Percentiles rank a stretch among this genome's conserved stretches.
phyloP scores from a whole-genome alignment of 2,888 invertebrate species.

The Parnassius smintheus region DNA sequence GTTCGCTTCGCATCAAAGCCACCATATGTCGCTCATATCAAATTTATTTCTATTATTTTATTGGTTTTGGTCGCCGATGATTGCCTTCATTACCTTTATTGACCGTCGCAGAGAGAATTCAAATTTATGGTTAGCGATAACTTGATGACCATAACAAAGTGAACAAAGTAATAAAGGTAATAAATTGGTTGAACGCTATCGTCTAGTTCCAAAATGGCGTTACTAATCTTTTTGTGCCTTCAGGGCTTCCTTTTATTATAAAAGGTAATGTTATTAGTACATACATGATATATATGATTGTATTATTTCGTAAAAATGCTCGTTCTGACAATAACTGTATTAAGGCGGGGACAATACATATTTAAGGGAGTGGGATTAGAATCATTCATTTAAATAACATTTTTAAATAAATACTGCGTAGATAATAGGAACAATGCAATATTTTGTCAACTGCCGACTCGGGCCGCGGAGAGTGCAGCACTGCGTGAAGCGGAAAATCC shows the following conservation, averaged over 20 bases:
- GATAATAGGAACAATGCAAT: slow-evolving; percentile 81
- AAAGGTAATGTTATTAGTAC: slow-evolving; percentile 3
- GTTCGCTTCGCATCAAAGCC: slow-evolving; percentile 73
- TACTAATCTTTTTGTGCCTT: slow-evolving; percentile 33
- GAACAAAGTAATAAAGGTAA: slow-evolving; percentile 73
- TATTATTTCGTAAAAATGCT: slow-evolving; percentile 27
- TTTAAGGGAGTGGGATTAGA: slow-evolving; percentile 74
- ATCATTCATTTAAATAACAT: slow-evolving; percentile 81
- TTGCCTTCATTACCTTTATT: slow-evolving; percentile 80
- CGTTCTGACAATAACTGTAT: slow-evolving; percentile 56
- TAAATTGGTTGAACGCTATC: slow-evolving; percentile 67
- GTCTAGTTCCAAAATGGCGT: slow-evolving; percentile 35
- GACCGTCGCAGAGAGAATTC: slow-evolving; percentile 76
- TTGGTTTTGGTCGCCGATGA: slow-evolving; percentile 71
- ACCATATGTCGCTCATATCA: slow-evolving; percentile 81
- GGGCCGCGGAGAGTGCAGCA: slow-evolving; percentile 72
- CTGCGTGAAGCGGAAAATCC: slow-evolving; percentile 81
- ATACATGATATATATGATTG: slow-evolving; percentile 10
- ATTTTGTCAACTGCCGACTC: slow-evolving; percentile 80
- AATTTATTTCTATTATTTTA: slow-evolving; percentile 81
- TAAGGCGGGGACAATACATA: slow-evolving; percentile 65
- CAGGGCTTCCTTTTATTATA: slow-evolving; percentile 17
- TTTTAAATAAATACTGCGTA: slow-evolving; percentile 78
- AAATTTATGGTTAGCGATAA: slow-evolving; percentile 76
- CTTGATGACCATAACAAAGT: slow-evolving; percentile 74